Base-by-base conservation (phyloP, 2,888 invertebrate genomes). In the Cryptosula pallasiana region DNA sequence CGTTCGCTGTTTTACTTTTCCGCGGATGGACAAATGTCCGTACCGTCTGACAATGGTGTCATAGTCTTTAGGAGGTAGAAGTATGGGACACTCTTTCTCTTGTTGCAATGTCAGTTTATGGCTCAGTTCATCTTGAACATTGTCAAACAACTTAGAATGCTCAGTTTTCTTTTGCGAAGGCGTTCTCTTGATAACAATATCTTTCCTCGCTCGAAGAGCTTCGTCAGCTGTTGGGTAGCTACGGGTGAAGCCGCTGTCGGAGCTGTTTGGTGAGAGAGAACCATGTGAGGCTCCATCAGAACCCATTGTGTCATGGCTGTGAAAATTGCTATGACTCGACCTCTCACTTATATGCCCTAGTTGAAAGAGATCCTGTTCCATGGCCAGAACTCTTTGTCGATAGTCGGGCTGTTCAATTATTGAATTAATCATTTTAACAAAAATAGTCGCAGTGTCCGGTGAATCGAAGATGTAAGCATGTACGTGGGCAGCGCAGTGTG, bases 401-500 rank as follows among this genome's bases (percentile, higher is more conserved):
- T 70, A 54, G 3, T 70, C 70, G 2, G 35, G 35, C 9, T 36
- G 36, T 77, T 91, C 90, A 79, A 93, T 82, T 73, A 97, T 86
- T 9, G 91, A 89, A 85, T 92, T 91, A 73, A 97, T 86, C 80
- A 95, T 95, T 16, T 90, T 89, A 82, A 91, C 91, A 73, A 98
- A 88, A 81, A 94, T 89, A 75, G 91, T 90, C 0, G 97, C 96
- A 27, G 96, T 97, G 82, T 94, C 92, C 76, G 94, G 90, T 13
- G 94, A 94, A 85, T 97, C 97, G 84, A 94, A 95, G 86, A 95
- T 90, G 83, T 90, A 97, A 72, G 94, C 95, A 83, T 98, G 97
- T 1, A 95, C 94, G 82, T 97, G 96, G 34, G 97, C 90, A 0
- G 95, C 95, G 82, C 94, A 94, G 77, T 93, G 92, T 9, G 95